Percentiles rank a stretch among this genome's conserved stretches.
These are phyloP conservation scores for Lydus trimaculatus DNA, from an alignment of 2,888 invertebrate genomes.

Conservation along the genomic window DNA sequence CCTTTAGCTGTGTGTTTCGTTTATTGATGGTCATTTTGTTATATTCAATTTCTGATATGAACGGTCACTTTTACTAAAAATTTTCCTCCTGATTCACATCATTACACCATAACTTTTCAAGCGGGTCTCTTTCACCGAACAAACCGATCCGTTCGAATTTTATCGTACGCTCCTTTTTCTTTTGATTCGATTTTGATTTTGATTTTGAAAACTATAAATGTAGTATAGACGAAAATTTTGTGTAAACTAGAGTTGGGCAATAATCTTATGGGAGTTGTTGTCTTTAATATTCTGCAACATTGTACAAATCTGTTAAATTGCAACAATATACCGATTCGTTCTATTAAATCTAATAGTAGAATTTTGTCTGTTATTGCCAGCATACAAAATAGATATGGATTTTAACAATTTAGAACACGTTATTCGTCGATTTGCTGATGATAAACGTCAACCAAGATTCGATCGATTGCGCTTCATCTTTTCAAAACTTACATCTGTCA, in stretches of 20 bases:
- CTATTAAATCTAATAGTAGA: background rate
- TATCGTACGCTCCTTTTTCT: constrained; percentile 18
- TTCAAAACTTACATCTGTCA: background rate
- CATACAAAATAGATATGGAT: background rate
- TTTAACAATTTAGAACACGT: background rate
- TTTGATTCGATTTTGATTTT: too few relatives aligned
- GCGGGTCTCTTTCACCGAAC: constrained; percentile 9
- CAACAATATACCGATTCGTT: background rate
- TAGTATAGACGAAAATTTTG: too few relatives aligned
- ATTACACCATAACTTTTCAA: constrained; percentile 19
- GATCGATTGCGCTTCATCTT: background rate
- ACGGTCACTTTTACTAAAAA: constrained; percentile 36
- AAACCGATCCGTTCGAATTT: background rate
- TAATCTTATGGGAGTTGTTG: background rate
- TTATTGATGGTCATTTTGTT: constrained; percentile 52
- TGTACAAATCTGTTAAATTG: background rate
- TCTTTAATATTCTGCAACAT: background rate
- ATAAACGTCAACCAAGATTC: background rate
- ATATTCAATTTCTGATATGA: constrained; percentile 51
- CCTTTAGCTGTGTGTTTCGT: constrained; percentile 29
- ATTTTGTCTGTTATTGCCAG: background rate
- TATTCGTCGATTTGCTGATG: background rate
- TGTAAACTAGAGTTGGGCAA: background rate
- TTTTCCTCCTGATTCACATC: constrained; percentile 20
- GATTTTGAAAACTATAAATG: too few relatives aligned